These are phyloP conservation scores for Petrosia ficiformis DNA, from an alignment of 37 sponge, comb jelly and placozoan genomes.

Conservation along the genomic window DNA sequence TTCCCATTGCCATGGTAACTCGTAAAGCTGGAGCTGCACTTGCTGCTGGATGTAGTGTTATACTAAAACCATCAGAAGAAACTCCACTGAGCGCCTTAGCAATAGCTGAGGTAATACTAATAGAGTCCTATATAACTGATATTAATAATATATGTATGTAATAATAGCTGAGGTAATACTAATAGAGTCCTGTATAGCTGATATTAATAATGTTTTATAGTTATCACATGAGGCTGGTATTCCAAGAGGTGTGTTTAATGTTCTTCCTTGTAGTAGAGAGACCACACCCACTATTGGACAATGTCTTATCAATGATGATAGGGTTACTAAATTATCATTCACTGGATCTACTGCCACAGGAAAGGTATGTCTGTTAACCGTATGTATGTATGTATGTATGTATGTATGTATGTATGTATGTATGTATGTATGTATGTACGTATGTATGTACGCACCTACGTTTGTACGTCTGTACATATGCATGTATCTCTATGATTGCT, in stretches of 20 bases:
- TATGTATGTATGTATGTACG: conserved; percentile 15
- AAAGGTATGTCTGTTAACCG: no score
- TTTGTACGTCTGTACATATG: no score
- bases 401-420: conserved; percentile 6
- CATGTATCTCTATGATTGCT: no score
- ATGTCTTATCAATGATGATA: conserved; percentile 42
- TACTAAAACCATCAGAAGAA: conserved; percentile 93
- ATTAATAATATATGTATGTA: background rate
- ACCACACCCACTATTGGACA: conserved; percentile 41
- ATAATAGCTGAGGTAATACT: background rate
- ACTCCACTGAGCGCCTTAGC: conserved; percentile 90
- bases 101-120: conserved; percentile 69
- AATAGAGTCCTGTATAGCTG: background rate
- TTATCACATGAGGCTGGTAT: conserved; percentile 71
- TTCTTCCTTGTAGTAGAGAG: conserved; percentile 68
- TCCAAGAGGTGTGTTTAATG: conserved; percentile 92
- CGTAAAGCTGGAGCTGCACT: conserved; percentile 89
- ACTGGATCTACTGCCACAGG: conserved; percentile 93
- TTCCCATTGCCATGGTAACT: conserved; percentile 82
- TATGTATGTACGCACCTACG: no score
- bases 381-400: no score
- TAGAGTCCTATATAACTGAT: background rate
- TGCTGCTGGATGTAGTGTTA: conserved; percentile 91
- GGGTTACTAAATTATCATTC: conserved; percentile 76
- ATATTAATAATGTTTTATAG: conserved; percentile 17